Percentiles rank a stretch among this genome's conserved stretches.
Evolutionary conservation across 1,140 invertebrate genomes (phyloP).

Genomic region (Orchesella cincta): DNA sequence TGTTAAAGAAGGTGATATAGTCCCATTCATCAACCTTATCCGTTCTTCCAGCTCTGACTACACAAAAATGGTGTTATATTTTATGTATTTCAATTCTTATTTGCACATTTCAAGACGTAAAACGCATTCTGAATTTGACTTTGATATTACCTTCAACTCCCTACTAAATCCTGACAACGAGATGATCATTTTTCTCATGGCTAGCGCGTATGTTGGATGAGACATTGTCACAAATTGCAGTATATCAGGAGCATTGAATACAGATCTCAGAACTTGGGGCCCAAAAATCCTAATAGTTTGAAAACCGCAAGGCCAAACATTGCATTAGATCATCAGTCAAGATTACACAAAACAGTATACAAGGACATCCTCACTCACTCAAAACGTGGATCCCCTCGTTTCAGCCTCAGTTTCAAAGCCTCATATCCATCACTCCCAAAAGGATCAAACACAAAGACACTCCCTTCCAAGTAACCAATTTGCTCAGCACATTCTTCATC

Average conservation of each 20-base stretch:
- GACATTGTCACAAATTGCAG: constrained; percentile 65
- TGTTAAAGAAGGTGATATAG: constrained; percentile 70
- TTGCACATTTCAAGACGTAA: constrained; percentile 12
- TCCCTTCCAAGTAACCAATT: background rate
- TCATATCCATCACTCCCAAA: background rate
- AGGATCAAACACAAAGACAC: background rate
- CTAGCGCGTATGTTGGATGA: constrained; percentile 75
- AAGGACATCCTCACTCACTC: too few species aligned
- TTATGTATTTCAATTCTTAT: background rate
- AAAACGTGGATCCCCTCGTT: too few species aligned
- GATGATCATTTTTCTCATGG: constrained; percentile 75
- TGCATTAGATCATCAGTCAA: background rate
- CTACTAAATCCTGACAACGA: constrained; percentile 70
- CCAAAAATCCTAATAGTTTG: constrained; percentile 67
- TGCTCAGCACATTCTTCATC: background rate
- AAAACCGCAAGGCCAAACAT: background rate
- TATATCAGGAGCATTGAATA: constrained; percentile 63
- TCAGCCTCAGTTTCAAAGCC: too few species aligned
- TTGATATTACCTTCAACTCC: constrained; percentile 62
- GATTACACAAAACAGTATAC: too few species aligned
- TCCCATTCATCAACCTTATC: constrained; percentile 81
- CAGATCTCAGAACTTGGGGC: constrained; percentile 75
- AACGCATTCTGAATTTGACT: background rate
- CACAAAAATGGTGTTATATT: background rate
- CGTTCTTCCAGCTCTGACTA: constrained; percentile 55